Evolutionary conservation across 2,113 vertebrate genomes (phyloP), one percentile per base, ranked within the genome.

Genomic region (Limnothrissa miodon): DNA sequence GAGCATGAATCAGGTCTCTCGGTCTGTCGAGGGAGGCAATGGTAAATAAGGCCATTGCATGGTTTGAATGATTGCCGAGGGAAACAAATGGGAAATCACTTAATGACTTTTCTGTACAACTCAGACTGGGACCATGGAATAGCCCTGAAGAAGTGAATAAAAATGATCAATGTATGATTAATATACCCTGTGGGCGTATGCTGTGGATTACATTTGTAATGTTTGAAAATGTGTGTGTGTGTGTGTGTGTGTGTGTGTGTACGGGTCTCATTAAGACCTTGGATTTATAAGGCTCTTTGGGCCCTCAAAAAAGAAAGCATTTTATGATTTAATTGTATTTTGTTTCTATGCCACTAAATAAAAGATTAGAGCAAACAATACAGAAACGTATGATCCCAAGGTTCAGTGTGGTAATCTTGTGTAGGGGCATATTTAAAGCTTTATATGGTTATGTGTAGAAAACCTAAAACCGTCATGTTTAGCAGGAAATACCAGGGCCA

Each of bases 111-210:
- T 89, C 89, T 94, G 91, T 94, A 92, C 91, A 90, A 92, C 89
- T 92, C 59, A 36, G 78, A 80, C 90, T 91, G 87, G 92, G 92
- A 92, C 90, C 83, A 85, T 62, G n/a, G 80, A 86, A 87, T 86
- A 86, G 92, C 91, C 90, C 92, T 86, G 88, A 92, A 90, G 91
- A 94, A 93, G 92, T 87, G 66, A 95, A 95, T 94, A 94, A 94
- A 74, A 95, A 87, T 87, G 91, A 93, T 93, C 90, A 92, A 88
- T 92, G 92, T 86, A 90, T 87, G 89, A 90, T 88, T 90, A 86
- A 88, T 84, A 90, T 81, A 83, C 45, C 87, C 92, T 85, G 74
- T 36, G 88, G 36, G 66, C 33, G 36, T 74, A 74, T 74, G 29
- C 62, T 70, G 62, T 70, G 62, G 29, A 70, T 33, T 33, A 29